Evolutionary conservation across 2,113 vertebrate species (phyloP), one percentile per base, ranked within the genome.

Genomic region (Atractosteus spatula): DNA sequence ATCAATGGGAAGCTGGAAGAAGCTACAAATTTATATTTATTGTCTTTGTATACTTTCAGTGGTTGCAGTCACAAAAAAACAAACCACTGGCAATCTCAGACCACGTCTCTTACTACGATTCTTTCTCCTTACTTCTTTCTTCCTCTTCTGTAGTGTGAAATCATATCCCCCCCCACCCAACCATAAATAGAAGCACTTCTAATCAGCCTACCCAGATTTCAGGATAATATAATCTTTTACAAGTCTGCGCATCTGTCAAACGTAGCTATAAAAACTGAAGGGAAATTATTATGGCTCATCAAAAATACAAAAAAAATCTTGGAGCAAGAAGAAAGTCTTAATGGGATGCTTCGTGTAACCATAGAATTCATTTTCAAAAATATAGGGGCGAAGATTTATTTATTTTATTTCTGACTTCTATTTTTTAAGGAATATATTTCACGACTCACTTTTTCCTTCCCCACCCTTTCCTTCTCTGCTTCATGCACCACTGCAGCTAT

Each of bases 401-500:
- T 62, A 71, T 79, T 77, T 77, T 80, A 77, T 81, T 81, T 57
- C 56, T 79, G 71, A 78, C 70, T 75, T 74, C 77, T 61, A 74
- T 68, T 62, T 61, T 61, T 55, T 47, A 61, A 44, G 43, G 71
- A 79, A 77, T 75, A 78, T 75, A 80, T 83, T 81, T 78, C 75
- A 81, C 76, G 76, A 78, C 73, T 65, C 54, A 73, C 63, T 75
- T 74, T 77, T 76, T 76, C 78, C 56, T 62, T 66, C 68, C 79
- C 29, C n/a, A 56, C 71, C 71, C 71, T 57, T 29, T 42, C 29
- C 54, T 76, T 80, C 84, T 80, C 67, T 86, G 85, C 82, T 87
- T 91, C 92, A 94, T 91, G 93, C 93, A 88, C 90, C 89, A 93
- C 91, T 91, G 93, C 93, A 90, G 87, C 88, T 85, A 90, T 88